These are phyloP conservation scores for Myopa tessellatipennis DNA, from an alignment of 2,888 invertebrate genomes.

Conservation along the genomic window DNA sequence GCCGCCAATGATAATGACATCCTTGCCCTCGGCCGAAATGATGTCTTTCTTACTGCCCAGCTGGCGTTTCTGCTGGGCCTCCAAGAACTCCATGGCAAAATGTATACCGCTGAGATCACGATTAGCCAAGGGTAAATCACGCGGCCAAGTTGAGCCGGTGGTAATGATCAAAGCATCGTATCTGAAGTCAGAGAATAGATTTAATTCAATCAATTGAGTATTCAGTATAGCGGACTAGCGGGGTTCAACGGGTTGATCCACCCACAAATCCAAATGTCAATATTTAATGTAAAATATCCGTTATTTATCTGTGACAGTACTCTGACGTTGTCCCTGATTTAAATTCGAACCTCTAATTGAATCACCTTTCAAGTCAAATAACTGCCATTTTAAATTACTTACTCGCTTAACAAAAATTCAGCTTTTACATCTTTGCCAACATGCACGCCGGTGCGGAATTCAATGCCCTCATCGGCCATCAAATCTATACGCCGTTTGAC, in stretches of 20 bases:
- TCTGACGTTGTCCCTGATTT: too few species aligned
- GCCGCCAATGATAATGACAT: slow-evolving; percentile 91
- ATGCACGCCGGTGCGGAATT: slow-evolving; percentile 88
- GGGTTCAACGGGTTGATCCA: too few species aligned
- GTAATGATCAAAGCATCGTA: slow-evolving; percentile 90
- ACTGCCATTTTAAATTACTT: slow-evolving; percentile 55
- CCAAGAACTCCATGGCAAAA: slow-evolving; percentile 98
- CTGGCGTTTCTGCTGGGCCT: slow-evolving; percentile 96
- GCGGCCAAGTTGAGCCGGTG: slow-evolving; percentile 96
- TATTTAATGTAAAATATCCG: too few species aligned
- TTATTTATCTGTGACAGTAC: too few species aligned
- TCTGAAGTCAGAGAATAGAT: slow-evolving; percentile 65
- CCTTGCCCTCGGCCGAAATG: slow-evolving; percentile 89
- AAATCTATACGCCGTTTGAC: slow-evolving; percentile 90
- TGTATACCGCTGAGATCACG: slow-evolving; percentile 92
- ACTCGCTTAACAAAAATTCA: slow-evolving; percentile 75
- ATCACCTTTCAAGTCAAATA: too few species aligned
- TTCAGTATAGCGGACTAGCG: too few species aligned
- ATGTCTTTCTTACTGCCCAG: slow-evolving; percentile 74
- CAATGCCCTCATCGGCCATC: slow-evolving; percentile 88
- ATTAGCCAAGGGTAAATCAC: slow-evolving; percentile 88
- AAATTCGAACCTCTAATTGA: too few species aligned
- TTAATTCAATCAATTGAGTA: neutral
- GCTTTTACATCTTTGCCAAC: slow-evolving; percentile 92
- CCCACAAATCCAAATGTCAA: too few species aligned